These are phyloP conservation scores for Sylvilagus bachmani DNA, from an alignment of 2,113 vertebrate genomes.

Conservation along the genomic window DNA sequence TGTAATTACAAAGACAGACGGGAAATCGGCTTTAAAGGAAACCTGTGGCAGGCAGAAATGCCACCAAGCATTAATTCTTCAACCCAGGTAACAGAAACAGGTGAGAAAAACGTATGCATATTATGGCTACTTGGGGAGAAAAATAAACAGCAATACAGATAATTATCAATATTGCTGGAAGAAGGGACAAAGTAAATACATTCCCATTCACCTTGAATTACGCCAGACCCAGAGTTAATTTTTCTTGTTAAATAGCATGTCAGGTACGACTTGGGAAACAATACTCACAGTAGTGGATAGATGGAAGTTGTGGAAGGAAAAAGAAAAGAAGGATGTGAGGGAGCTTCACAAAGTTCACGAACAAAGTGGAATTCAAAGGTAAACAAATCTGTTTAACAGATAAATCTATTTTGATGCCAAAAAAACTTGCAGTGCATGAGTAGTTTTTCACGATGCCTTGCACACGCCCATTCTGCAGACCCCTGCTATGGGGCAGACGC, in stretches of 20 bases:
- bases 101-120: neutral
- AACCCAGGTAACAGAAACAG: slow-evolving; percentile 14
- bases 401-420: too few species aligned
- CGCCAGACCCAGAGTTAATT: neutral
- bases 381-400: too few species aligned
- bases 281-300: neutral
- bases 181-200: neutral
- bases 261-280: neutral
- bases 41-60: slow-evolving; percentile 10
- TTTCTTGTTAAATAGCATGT: neutral
- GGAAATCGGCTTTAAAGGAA: neutral
- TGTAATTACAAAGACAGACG: slow-evolving; percentile 11
- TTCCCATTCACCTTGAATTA: neutral
- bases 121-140: neutral
- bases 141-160: neutral
- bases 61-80: neutral
- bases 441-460: too few species aligned
- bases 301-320: neutral
- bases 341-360: neutral
- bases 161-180: neutral
- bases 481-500: neutral
- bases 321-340: neutral
- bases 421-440: too few species aligned
- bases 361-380: neutral
- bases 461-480: too few species aligned